Base-by-base conservation (phyloP, 2,888 invertebrate genomes). In the Euspilapteryx auroguttella region DNA sequence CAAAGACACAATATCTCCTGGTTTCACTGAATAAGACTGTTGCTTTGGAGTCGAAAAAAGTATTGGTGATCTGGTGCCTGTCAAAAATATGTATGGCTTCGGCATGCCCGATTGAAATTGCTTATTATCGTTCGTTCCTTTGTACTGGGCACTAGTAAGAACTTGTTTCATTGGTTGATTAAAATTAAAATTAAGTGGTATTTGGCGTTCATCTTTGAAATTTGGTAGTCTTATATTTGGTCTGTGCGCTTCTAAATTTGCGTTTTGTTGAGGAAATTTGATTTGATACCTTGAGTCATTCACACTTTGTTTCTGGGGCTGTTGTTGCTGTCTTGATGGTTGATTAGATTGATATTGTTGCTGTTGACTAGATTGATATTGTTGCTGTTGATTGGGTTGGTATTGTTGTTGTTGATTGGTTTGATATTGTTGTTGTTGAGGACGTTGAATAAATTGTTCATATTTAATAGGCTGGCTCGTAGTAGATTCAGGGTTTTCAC, bases 151-250 rank as follows among this genome's bases (percentile, higher is more conserved):
- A 22, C 37, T 27, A 14, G 41, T 38, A 20, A 37, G 33, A 32
- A 41, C 47, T 17, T 40, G 42, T 25, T 38, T 44, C 20, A 40
- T 40, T 9, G 38, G 47, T 22, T 45, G 50, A 29, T 43, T 57
- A 38, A 75, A 75, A 40, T 53, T 73, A 34, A 64, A 63, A 29
- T 43, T 66, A 22, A 73, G 49, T n/a, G 75, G 69, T 34, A 73
- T 42, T 34, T 64, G 59, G 15, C 69, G 57, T 32, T 75, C 71
- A 32, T 75, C 75, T 30, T 64, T 62, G 34, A 73, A 75, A 40
- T 75, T 71, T 25, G 75, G 73, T 13, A 68, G 68, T 31, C 61
- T 59, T 2, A 71, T 37, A 34, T 59, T 71, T 15, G 63, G 59
- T 35, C 46, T 47, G 10, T 52, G 35, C 14, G 46, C 42, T 32